Percentiles rank a stretch among this genome's conserved stretches.
phyloP scores from a whole-genome alignment of 2,888 invertebrate genomes.

The Amphiduros pacificus region DNA sequence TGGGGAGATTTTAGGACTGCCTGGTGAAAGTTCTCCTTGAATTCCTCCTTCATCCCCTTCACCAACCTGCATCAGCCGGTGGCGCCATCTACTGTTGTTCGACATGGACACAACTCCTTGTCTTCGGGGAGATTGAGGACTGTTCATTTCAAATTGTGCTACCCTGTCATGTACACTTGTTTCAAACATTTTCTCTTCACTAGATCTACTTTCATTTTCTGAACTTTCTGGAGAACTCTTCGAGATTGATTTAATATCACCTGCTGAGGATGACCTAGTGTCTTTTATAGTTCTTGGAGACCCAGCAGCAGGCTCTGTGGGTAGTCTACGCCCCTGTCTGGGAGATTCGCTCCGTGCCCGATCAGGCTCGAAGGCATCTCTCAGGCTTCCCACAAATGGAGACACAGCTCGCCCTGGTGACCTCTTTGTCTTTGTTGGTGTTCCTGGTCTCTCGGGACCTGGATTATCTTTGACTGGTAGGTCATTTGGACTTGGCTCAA shows the following conservation, averaged over 20 bases:
- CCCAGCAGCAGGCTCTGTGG: background rate
- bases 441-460: background rate
- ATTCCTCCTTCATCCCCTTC: background rate
- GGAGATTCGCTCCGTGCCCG: background rate
- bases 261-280: background rate
- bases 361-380: background rate
- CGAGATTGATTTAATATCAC: too few species aligned
- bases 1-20: too few species aligned
- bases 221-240: too few species aligned
- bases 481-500: slow-evolving; percentile 5
- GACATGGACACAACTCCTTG: too few species aligned
- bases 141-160: background rate
- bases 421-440: background rate
- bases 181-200: background rate
- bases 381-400: background rate
- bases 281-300: background rate
- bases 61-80: background rate
- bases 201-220: background rate
- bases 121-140: background rate
- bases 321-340: background rate
- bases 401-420: background rate
- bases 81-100: background rate
- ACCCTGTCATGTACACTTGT: background rate
- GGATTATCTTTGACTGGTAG: background rate
- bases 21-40: background rate